phyloP scores from a whole-genome alignment of 2,113 vertebrate genomes.

The Gorsachius goisagi region DNA sequence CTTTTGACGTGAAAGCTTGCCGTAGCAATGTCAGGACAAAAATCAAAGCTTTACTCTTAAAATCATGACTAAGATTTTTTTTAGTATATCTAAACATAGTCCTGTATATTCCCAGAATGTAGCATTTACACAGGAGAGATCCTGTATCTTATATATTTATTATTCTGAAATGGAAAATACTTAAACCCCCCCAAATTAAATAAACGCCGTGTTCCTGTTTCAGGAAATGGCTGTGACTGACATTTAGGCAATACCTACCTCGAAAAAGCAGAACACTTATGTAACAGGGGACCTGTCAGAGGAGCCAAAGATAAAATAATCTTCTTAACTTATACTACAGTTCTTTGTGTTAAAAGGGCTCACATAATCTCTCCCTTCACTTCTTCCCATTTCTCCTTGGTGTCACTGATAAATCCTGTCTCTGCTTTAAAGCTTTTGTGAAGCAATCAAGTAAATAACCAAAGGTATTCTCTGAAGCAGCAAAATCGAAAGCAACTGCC shows the following conservation, averaged over 20 bases:
- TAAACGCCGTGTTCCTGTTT: slow-evolving; percentile 52
- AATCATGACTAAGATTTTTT: slow-evolving; percentile 39
- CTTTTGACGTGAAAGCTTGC: slow-evolving; percentile 19
- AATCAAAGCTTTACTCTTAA: slow-evolving; percentile 44
- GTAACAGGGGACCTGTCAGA: slow-evolving; percentile 47
- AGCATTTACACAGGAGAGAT: slow-evolving; percentile 15
- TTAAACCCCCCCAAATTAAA: slow-evolving; percentile 53
- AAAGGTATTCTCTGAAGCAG: not conserved
- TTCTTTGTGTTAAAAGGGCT: slow-evolving; percentile 21
- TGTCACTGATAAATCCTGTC: not conserved
- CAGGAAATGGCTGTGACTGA: slow-evolving; percentile 59
- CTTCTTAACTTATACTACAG: slow-evolving; percentile 17
- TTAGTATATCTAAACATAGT: slow-evolving; percentile 8
- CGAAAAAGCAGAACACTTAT: slow-evolving; percentile 40
- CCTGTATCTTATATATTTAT: slow-evolving; percentile 60
- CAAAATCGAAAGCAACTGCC: not conserved
- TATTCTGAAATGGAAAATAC: slow-evolving; percentile 64
- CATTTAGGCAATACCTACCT: not conserved
- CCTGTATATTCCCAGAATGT: not conserved
- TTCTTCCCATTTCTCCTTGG: slow-evolving; percentile 2
- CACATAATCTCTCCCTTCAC: not conserved
- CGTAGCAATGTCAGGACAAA: not conserved
- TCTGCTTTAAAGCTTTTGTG: not conserved
- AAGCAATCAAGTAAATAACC: not conserved
- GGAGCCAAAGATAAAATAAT: slow-evolving; percentile 44